phyloP scores from a whole-genome alignment of 2,113 vertebrate genomes.

The Gymnarchus niloticus region DNA sequence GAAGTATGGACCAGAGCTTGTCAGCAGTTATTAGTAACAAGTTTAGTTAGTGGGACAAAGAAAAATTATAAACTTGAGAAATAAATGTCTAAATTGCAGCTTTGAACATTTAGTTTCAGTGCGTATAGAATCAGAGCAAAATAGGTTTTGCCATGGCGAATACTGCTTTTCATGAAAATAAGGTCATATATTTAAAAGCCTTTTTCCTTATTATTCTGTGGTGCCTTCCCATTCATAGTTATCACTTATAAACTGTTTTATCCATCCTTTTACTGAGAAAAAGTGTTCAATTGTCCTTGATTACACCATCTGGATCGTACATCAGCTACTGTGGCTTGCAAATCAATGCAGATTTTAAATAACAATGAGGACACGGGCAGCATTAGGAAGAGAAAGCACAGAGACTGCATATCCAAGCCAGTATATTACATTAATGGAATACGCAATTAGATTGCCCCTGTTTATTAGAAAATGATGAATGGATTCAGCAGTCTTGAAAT shows the following conservation, averaged over 20 bases:
- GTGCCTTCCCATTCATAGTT: constrained; percentile 20
- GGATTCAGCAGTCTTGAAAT: constrained; percentile 33
- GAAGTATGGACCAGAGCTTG: not conserved
- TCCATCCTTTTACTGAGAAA: constrained; percentile 28
- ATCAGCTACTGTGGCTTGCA: constrained; percentile 21
- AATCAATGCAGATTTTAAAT: constrained; percentile 30
- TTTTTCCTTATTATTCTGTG: not conserved
- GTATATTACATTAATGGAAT: constrained; percentile 44
- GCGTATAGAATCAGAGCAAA: not conserved
- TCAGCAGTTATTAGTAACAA: not conserved
- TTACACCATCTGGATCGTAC: constrained; percentile 25
- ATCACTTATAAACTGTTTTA: constrained; percentile 32
- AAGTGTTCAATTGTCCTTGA: constrained; percentile 35
- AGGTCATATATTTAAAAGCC: constrained; percentile 29
- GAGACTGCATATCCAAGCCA: constrained; percentile 17
- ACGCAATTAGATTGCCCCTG: constrained; percentile 39
- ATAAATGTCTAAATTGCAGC: not conserved
- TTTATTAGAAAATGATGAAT: constrained; percentile 45
- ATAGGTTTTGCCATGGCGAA: constrained; percentile 6
- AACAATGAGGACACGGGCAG: constrained; percentile 33
- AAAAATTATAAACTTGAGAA: not conserved
- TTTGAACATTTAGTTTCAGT: constrained; percentile 24
- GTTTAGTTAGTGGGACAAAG: not conserved
- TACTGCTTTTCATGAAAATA: not conserved
- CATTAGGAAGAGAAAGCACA: constrained; percentile 18